phyloP scores from a whole-genome alignment of 2,797 vertebrate species.

The Spinibarbus caldwelli region DNA sequence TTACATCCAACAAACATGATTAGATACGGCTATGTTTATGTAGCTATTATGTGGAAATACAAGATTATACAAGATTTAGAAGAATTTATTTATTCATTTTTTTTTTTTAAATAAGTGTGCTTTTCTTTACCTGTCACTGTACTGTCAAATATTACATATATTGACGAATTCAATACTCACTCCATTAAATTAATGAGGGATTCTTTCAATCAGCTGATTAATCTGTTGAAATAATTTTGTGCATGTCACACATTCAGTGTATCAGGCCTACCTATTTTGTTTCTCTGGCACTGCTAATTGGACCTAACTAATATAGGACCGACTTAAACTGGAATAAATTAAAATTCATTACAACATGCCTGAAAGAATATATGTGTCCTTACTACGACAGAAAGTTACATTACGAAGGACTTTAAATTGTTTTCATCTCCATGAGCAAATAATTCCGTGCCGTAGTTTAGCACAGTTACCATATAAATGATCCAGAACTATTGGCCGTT shows the following conservation, averaged over 20 bases:
- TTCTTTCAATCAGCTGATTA: neutral
- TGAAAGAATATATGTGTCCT: too few relatives aligned
- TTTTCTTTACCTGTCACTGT: conserved; percentile 24
- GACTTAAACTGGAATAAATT: neutral
- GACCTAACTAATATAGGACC: too few relatives aligned
- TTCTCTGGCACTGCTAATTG: neutral
- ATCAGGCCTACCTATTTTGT: neutral
- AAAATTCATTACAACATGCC: neutral
- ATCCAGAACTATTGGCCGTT: neutral
- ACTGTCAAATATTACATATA: neutral
- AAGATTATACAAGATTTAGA: too few relatives aligned
- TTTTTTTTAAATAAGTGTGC: neutral
- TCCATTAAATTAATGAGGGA: neutral
- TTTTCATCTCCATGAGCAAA: neutral
- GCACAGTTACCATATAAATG: neutral
- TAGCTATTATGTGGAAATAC: neutral
- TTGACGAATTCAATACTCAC: neutral
- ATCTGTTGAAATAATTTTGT: neutral
- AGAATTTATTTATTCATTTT: too few relatives aligned
- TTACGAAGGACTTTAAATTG: neutral
- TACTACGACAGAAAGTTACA: neutral
- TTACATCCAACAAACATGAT: too few relatives aligned
- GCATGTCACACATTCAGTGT: neutral
- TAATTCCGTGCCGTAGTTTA: neutral
- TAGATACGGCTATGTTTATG: neutral